A percentile compares a stretch with the other conserved stretches of the same genome.
phyloP scores from a whole-genome alignment of 1,140 invertebrate genomes.

The Asobara japonica region DNA sequence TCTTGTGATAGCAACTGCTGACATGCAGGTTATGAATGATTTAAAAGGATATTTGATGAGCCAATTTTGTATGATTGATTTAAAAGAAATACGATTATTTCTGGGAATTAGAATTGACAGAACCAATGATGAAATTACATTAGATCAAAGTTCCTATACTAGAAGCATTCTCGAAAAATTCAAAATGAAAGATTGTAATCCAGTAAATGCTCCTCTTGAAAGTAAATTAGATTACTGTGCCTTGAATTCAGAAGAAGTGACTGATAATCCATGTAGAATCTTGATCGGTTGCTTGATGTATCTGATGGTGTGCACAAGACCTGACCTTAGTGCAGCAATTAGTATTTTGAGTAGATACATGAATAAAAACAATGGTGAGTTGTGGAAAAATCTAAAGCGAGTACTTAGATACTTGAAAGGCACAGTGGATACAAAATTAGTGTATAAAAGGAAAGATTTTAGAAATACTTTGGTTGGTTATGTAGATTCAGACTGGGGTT shows the following conservation, averaged over 20 bases:
- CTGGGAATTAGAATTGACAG: constrained; percentile 37
- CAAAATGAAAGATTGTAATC: constrained; percentile 34
- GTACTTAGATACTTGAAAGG: constrained; percentile 50
- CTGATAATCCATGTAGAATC: constrained; percentile 26
- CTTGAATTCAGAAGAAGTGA: constrained; percentile 21
- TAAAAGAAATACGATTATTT: constrained; percentile 36
- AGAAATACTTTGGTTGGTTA: constrained; percentile 29
- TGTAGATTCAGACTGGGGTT: constrained; percentile 10
- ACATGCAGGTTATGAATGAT: background rate
- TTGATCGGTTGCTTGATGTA: constrained; percentile 26
- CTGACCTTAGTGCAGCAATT: constrained; percentile 28
- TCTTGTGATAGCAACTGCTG: constrained; percentile 19
- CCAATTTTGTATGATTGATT: constrained; percentile 31
- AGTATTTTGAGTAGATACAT: constrained; percentile 31
- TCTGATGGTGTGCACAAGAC: constrained; percentile 32
- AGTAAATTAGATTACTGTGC: constrained; percentile 29
- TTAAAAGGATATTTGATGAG: constrained; percentile 32
- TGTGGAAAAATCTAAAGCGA: constrained; percentile 47
- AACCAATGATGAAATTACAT: constrained; percentile 1
- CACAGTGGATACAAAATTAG: constrained; percentile 47
- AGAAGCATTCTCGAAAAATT: constrained; percentile 28
- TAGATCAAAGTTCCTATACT: constrained; percentile 27
- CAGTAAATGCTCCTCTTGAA: constrained; percentile 24
- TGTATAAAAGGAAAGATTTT: constrained; percentile 31
- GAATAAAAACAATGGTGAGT: constrained; percentile 35